Conservation (phyloP, 2,797 vertebrate genomes). For the Oryzias sinensis region DNA sequence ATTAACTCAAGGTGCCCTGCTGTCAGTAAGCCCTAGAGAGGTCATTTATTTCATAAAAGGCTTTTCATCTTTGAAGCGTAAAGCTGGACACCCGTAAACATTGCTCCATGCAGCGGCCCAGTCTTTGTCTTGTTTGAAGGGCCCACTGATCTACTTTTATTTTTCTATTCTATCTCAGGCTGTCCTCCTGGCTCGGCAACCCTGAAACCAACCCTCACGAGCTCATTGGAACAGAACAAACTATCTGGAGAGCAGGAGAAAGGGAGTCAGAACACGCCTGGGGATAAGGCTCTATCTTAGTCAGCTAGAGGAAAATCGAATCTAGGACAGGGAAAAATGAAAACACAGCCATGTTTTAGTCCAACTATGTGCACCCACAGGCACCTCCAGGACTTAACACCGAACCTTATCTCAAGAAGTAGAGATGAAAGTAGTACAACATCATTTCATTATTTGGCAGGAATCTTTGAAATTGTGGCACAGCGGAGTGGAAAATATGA, state of each 20-base stretch:
- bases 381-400: conserved; percentile 37
- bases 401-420: conserved; percentile 42
- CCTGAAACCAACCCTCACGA: conserved; percentile 56
- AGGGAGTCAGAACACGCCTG: conserved; percentile 71
- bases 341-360: conserved; percentile 56
- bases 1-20: conserved; percentile 57
- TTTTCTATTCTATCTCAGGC: conserved; percentile 40
- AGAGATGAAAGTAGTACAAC: conserved; percentile 48
- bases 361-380: conserved; percentile 47
- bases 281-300: conserved; percentile 67
- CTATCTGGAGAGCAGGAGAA: conserved; percentile 60
- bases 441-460: conserved; percentile 30
- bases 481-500: conserved; percentile 18
- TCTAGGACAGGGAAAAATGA: conserved; percentile 69
- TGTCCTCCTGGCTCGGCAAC: conserved; percentile 62
- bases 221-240: conserved; percentile 52
- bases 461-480: conserved; percentile 38
- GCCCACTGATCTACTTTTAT: conserved; percentile 67
- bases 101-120: conserved; percentile 36
- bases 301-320: conserved; percentile 58
- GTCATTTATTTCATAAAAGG: conserved; percentile 57
- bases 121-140: conserved; percentile 56
- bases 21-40: conserved; percentile 54
- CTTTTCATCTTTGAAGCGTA: conserved; percentile 55
- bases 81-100: conserved; percentile 66